phyloP scores from a whole-genome alignment of 1,140 invertebrate species.

The Magallana angulata region DNA sequence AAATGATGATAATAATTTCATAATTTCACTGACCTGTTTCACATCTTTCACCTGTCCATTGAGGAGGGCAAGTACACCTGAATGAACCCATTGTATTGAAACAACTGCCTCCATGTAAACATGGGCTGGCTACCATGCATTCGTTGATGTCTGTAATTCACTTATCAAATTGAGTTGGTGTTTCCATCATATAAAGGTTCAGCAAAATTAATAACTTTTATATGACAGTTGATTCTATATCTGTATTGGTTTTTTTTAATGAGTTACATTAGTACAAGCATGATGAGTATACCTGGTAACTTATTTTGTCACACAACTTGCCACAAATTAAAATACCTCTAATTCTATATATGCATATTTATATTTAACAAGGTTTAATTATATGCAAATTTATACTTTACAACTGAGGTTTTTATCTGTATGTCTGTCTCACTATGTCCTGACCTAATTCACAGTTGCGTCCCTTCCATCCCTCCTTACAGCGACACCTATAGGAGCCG shows the following conservation, averaged over 20 bases:
- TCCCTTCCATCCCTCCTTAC: slow-evolving; percentile 42
- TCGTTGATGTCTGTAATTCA: slow-evolving; percentile 48
- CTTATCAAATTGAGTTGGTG: background rate
- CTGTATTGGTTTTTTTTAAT: too few species aligned
- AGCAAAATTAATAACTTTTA: background rate
- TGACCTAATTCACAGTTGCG: slow-evolving; percentile 44
- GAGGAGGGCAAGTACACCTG: slow-evolving; percentile 41
- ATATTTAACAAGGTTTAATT: too few species aligned
- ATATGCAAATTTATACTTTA: too few species aligned
- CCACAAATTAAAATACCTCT: too few species aligned
- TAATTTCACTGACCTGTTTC: slow-evolving; percentile 39
- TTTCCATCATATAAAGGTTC: background rate
- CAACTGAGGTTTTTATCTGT: too few species aligned
- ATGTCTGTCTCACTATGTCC: background rate
- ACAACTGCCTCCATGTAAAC: slow-evolving; percentile 47
- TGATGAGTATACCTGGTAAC: too few species aligned
- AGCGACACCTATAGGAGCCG: slow-evolving; percentile 60
- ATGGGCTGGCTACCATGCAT: slow-evolving; percentile 74
- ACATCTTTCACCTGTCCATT: slow-evolving; percentile 47
- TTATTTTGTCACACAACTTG: too few species aligned
- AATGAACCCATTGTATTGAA: slow-evolving; percentile 45
- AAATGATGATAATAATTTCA: too few species aligned
- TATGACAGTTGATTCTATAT: too few species aligned
- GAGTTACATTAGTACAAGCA: too few species aligned
- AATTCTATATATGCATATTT: too few species aligned